A percentile compares a stretch with the other conserved stretches of the same genome.
Conservation (phyloP, 2,888 invertebrate species). For the Tribolium freemani region DNA sequence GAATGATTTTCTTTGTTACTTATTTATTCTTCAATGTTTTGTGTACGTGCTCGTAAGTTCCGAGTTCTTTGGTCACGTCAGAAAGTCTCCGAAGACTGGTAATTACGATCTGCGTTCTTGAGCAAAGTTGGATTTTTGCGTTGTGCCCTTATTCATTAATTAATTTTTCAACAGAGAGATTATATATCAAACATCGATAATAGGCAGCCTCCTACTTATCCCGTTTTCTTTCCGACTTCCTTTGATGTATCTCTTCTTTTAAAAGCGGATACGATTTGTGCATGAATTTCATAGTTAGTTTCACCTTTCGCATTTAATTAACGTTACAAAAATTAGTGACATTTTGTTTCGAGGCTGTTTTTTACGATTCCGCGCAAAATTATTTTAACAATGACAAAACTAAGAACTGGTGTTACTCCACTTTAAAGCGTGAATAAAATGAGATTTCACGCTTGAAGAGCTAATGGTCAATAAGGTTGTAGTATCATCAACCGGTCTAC, state of each 20-base stretch:
- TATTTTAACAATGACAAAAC: slow-evolving; percentile 3
- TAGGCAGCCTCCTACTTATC: slow-evolving; percentile 8
- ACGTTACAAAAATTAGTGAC: slow-evolving; percentile 12
- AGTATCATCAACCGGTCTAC: background rate
- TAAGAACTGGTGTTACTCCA: background rate
- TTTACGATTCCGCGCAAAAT: background rate
- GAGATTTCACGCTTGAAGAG: background rate
- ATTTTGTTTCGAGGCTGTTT: slow-evolving; percentile 7
- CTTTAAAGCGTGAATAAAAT: background rate
- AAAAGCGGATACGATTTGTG: slow-evolving; percentile 6
- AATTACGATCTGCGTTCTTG: background rate
- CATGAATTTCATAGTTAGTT: slow-evolving; percentile 13
- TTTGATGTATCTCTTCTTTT: slow-evolving; percentile 15
- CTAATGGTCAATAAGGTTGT: background rate
- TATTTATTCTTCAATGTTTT: background rate
- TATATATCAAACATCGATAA: slow-evolving; percentile 23
- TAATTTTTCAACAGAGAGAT: slow-evolving; percentile 26
- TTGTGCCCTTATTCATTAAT: slow-evolving; percentile 17
- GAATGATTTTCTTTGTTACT: background rate
- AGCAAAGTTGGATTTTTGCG: background rate
- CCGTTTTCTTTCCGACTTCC: slow-evolving; percentile 10
- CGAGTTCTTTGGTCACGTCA: background rate
- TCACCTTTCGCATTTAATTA: slow-evolving; percentile 8
- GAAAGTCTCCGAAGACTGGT: background rate
- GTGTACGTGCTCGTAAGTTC: background rate